Percentiles rank a stretch among this genome's conserved stretches.
phyloP scores from a whole-genome alignment of 2,888 invertebrate genomes.

The Epinotia nisella region DNA sequence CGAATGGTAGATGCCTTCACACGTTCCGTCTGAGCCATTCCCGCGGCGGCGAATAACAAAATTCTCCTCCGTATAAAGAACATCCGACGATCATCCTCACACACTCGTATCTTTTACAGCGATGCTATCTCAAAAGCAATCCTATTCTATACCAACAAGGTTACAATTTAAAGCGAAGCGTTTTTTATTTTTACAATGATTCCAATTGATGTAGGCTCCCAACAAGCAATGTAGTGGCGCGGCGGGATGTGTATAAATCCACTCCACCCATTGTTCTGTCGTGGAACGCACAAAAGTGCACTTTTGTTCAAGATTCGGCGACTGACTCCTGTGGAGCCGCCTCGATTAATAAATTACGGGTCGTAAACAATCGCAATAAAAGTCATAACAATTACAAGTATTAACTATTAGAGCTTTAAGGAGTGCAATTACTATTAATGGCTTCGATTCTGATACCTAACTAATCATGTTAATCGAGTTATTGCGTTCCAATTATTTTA shows the following conservation, averaged over 20 bases:
- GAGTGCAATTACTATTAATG: conserved; percentile 43
- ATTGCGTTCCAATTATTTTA: conserved; percentile 9
- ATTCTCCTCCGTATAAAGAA: conserved; percentile 43
- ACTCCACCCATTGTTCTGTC: conserved; percentile 74
- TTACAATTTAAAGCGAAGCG: conserved; percentile 4
- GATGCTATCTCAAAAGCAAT: background rate
- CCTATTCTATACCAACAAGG: background rate
- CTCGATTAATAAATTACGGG: conserved; percentile 15
- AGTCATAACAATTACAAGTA: background rate
- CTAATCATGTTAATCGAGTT: conserved; percentile 24
- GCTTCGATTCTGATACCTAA: conserved; percentile 44
- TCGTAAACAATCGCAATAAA: conserved; percentile 12
- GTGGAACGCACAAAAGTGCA: conserved; percentile 62
- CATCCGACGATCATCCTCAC: conserved; percentile 22
- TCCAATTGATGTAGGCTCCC: conserved; percentile 32
- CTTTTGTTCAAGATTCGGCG: conserved; percentile 58
- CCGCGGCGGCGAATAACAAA: conserved; percentile 44
- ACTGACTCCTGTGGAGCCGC: conserved; percentile 57
- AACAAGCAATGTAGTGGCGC: conserved; percentile 60
- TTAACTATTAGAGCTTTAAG: conserved; percentile 9
- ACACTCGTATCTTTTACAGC: conserved; percentile 15
- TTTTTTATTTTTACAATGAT: conserved; percentile 4
- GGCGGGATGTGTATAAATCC: conserved; percentile 73
- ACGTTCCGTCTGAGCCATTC: conserved; percentile 42
- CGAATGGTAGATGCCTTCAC: conserved; percentile 48